Evolutionary conservation across 2,888 invertebrate genomes (phyloP), one percentile per base, ranked within the genome.

Genomic region (Nasonovia ribisnigri): DNA sequence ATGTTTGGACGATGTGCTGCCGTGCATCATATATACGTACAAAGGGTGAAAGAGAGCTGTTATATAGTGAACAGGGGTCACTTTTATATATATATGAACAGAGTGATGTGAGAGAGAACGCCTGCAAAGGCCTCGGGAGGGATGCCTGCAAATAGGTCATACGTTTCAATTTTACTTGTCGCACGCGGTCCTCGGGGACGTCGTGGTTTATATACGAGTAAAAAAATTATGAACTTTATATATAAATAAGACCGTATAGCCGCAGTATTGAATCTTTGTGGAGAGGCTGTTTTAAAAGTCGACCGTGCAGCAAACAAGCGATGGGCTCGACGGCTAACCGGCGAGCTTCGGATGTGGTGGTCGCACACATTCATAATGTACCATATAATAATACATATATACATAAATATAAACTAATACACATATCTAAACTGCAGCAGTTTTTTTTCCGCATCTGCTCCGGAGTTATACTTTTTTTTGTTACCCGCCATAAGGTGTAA

Each of bases 191-290:
- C 93, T 43, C 36, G 36, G 84, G 93, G 93, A 89, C 88, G 77
- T 26, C 51, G 92, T 29, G 77, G 88, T 89, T 84, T 84, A 54
- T 89, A 46, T 77, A 43, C 26, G 90, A 48, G 93, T 93, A 90
- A 93, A 93, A 93, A 93, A 93, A 93, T 93, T 93, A 93, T 93
- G 84, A 93, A 93, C 93, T 93, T 93, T 90, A 36, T 90, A 93
- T 90, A 92, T 90, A 92, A 54, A 91, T n/a, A 91, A 90, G 67
- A 36, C 42, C 43, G 46, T 5, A 24, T 13, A 48, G 54, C 46
- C 8, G 16, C 77, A 36, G 6, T 20, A 24, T 77, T 36, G 77
- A 77, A 77, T 77, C 77, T 77, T 36, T 20, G 77, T 8, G 77
- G 36, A 42, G 77, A 77, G 77, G 16, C 77, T 20, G 77, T 20